Evolutionary conservation across 2,797 vertebrate species (phyloP).

Genomic region (Platyrinchus mystaceus): DNA sequence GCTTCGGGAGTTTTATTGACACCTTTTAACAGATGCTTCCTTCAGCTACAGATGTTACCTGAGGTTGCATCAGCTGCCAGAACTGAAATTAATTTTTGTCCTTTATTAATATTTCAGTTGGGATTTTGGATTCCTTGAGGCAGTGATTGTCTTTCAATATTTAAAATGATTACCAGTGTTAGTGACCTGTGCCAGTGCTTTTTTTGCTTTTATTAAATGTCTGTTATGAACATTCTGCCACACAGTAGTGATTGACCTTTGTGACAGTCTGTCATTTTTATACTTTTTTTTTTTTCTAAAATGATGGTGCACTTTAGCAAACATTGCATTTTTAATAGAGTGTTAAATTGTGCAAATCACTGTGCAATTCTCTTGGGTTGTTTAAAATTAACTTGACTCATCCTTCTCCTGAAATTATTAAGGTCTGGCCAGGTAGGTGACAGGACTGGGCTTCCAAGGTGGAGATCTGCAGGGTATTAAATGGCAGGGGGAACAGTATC

Average conservation of each 20-base stretch:
- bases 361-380: background rate
- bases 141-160: background rate
- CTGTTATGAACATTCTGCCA: background rate
- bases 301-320: background rate
- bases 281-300: background rate
- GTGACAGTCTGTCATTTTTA: background rate
- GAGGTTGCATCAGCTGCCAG: slow-evolving; percentile 50
- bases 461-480: background rate
- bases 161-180: background rate
- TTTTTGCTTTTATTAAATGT: background rate
- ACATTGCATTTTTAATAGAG: background rate
- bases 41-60: background rate
- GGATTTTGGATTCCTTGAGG: background rate
- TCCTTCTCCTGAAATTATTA: background rate
- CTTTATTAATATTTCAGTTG: background rate
- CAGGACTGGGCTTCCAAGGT: background rate
- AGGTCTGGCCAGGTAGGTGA: background rate
- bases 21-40: background rate
- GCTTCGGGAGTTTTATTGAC: background rate
- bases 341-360: background rate
- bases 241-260: background rate
- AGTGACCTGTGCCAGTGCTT: background rate
- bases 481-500: no score
- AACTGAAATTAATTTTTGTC: background rate
- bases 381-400: background rate